Base-by-base conservation (phyloP, 2,797 vertebrate genomes). In the Lerista edwardsae region DNA sequence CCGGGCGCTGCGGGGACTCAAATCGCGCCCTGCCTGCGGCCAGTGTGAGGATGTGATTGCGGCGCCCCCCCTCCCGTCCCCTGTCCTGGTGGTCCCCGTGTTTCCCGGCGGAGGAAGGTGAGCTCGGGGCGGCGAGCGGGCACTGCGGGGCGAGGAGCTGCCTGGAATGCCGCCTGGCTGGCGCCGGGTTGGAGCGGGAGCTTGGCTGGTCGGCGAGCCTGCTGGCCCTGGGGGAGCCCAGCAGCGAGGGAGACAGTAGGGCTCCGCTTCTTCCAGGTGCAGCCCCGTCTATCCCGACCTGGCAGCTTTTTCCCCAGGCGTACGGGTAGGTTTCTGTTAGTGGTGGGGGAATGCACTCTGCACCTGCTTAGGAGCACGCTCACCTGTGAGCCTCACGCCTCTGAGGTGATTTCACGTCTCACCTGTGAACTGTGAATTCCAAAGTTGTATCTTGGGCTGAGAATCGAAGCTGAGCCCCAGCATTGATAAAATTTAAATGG, bases 81-180 rank as follows among this genome's bases (percentile, higher is more conserved):
- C 11, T 5, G 27, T 68, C n/a, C 87, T 27, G 65, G 17, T 61
- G 44, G 51, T 71, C 83, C 90, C 92, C 83, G 88, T 39, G 84
- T 88, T 94, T 83, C 90, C 88, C n/a, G 39, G 74, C n/a, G 55
- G 86, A 79, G 89, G 80, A 90, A 91, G 93, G 92, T 93, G 84
- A 86, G 92, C 51, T 3, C 3, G 19, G 51, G 51, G 15, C 1
- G 51, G 51, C 2, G 15, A 19, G 51, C 51, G 6, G 11, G 51
- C 51, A 2, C 47, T 7, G 29, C 51, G 55, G 27, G 5, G 62
- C 10, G 11, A 15, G 64, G 6, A 14, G 41, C 57, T 3, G 25
- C 2, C 25, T 36, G 4, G 2, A 29, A 34, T 25, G 67, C 23
- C 14, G 34, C 29, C 25, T 59, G 23, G 29, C 7, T 17, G 65